These are phyloP conservation scores for Caenorhabditis macrosperma DNA, from an alignment of 2,888 invertebrate species.

Conservation along the genomic window DNA sequence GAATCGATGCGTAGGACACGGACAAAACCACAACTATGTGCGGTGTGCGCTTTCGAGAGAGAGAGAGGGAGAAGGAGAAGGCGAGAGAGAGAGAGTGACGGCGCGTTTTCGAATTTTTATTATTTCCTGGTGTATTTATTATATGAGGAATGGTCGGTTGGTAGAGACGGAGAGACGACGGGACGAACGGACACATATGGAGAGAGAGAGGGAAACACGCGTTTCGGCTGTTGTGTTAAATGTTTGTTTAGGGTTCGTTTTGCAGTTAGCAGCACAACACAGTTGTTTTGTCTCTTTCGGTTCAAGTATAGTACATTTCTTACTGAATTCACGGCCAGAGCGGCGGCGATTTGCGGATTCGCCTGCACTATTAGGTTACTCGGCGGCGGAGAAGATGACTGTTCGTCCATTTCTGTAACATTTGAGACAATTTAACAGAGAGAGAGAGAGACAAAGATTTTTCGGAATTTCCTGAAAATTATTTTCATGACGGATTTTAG, in stretches of 20 bases:
- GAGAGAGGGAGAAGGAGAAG: too few species aligned
- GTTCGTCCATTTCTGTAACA: constrained; percentile 30
- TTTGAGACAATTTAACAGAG: too few species aligned
- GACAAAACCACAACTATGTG: too few species aligned
- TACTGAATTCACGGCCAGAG: constrained; percentile 41
- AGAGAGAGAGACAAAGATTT: too few species aligned
- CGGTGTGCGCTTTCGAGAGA: too few species aligned
- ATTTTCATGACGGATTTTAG: too few species aligned
- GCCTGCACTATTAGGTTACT: constrained; percentile 39
- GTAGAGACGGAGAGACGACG: constrained; percentile 11
- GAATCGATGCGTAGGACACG: constrained; percentile 22
- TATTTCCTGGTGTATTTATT: constrained; percentile 29
- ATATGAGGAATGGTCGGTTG: constrained; percentile 2
- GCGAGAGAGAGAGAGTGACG: constrained; percentile 6
- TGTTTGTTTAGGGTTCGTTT: too few species aligned
- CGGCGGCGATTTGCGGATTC: constrained; percentile 50
- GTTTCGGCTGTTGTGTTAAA: not conserved
- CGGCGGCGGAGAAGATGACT: constrained; percentile 25
- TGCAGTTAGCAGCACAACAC: constrained; percentile 13
- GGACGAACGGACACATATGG: too few species aligned
- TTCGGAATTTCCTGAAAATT: constrained; percentile 20
- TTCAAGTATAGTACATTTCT: not conserved
- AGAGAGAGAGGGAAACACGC: not conserved
- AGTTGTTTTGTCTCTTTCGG: not conserved
- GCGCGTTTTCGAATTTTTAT: constrained; percentile 13